Evolutionary conservation across 2,888 invertebrate species (phyloP), one percentile per base, ranked within the genome.

Genomic region (Drosophila melanosoma): DNA sequence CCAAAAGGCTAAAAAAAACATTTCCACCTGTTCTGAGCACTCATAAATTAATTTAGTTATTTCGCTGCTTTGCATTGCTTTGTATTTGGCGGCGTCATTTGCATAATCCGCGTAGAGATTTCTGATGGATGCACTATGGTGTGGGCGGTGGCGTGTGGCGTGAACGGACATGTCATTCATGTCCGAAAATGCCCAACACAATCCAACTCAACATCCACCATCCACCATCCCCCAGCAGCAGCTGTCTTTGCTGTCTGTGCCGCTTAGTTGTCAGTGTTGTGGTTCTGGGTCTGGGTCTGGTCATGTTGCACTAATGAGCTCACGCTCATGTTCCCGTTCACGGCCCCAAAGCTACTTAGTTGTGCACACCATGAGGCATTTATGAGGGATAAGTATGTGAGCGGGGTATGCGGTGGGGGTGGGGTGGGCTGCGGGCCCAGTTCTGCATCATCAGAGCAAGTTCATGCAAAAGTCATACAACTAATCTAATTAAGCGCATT

Each of bases 401-500:
- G 23, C 17, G 10, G 52, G 15, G 0, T 15, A 8, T 29, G 6
- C 5, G 29, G n/a, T n/a, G n/a, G n/a, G n/a, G n/a, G n/a, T n/a
- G n/a, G 33, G 48, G 32, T 2, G 57, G 20, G 40, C 11, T 17
- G 33, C 33, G n/a, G 38, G 52, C 33, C 71, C 71, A 36, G 80
- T 78, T 79, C 68, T 72, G 80, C 78, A 79, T 79, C 80, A 81
- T 73, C 78, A 72, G 72, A 59, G 67, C 81, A 81, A 77, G 83
- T 76, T 81, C 76, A 76, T 71, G 74, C 75, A 62, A 74, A 83
- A 76, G 74, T 83, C 87, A 75, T 79, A 79, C 69, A 87, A 80
- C 86, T 85, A 87, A 86, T 86, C 87, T 89, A 89, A 86, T 86
- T 86, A 86, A 72, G 85, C 83, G 77, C 78, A 85, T 89, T 84